phyloP scores from a whole-genome alignment of 2,888 invertebrate genomes.

The Psococerastis gibbosa region DNA sequence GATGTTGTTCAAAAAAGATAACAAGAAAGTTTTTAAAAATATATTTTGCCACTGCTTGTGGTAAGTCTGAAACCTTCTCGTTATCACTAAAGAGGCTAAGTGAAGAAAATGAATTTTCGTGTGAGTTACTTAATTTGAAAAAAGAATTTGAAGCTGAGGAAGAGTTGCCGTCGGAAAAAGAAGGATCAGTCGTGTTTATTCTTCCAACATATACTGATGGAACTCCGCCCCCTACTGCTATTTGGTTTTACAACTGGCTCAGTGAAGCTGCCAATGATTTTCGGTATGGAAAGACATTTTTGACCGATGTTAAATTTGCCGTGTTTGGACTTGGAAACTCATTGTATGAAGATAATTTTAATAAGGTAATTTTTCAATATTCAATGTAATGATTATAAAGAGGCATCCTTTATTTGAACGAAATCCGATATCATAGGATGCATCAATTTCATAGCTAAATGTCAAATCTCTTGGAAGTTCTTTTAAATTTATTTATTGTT shows the following conservation, averaged over 20 bases:
- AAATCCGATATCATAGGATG: too few relatives aligned
- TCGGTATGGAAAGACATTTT: slow-evolving; percentile 28
- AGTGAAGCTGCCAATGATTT: slow-evolving; percentile 32
- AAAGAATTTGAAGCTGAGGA: not conserved
- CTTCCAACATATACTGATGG: slow-evolving; percentile 34
- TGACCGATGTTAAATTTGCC: slow-evolving; percentile 27
- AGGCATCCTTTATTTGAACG: not conserved
- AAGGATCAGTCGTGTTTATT: slow-evolving; percentile 24
- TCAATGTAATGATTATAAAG: slow-evolving; percentile 1
- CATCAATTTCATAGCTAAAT: too few relatives aligned
- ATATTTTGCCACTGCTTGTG: not conserved
- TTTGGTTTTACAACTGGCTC: slow-evolving; percentile 33
- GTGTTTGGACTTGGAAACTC: slow-evolving; percentile 36
- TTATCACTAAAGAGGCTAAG: not conserved
- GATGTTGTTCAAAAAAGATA: not conserved
- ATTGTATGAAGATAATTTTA: slow-evolving; percentile 27
- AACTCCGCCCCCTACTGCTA: slow-evolving; percentile 26
- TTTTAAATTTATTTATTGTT: not conserved
- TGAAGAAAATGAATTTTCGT: not conserved
- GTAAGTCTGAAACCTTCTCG: not conserved
- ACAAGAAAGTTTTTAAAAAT: not conserved
- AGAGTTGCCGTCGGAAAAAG: not conserved
- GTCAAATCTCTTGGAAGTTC: too few relatives aligned
- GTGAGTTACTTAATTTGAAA: not conserved
- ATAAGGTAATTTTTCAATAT: slow-evolving; percentile 21